phyloP scores from a whole-genome alignment of 2,113 vertebrate genomes.

The Rhinopomastus cyanomelas region DNA sequence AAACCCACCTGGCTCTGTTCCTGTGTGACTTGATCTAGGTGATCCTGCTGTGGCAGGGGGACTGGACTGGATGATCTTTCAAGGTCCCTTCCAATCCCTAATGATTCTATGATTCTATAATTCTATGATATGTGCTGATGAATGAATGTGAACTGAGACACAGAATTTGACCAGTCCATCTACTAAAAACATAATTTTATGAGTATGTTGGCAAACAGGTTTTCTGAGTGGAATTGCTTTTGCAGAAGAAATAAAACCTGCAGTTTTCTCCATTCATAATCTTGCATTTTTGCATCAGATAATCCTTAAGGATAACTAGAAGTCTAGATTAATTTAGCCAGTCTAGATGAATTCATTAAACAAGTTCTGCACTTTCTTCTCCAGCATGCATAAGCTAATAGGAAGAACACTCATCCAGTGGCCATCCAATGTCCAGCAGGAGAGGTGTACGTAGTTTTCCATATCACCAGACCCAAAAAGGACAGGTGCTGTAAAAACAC shows the following conservation, averaged over 20 bases:
- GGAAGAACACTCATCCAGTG: not conserved
- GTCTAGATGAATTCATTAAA: not conserved
- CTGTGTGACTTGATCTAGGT: too few relatives aligned
- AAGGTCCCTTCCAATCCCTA: too few relatives aligned
- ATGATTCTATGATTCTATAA: too few relatives aligned
- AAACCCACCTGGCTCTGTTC: too few relatives aligned
- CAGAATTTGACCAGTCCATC: not conserved
- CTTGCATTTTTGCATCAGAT: not conserved
- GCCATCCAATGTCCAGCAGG: not conserved
- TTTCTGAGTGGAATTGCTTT: not conserved
- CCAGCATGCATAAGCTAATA: not conserved
- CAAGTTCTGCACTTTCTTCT: not conserved
- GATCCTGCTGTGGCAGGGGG: too few relatives aligned
- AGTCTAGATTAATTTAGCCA: not conserved
- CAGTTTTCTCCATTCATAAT: not conserved
- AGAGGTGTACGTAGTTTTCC: not conserved
- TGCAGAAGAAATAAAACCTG: not conserved
- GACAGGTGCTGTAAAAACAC: not conserved
- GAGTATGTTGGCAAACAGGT: not conserved
- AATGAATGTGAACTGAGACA: not conserved
- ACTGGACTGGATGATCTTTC: too few relatives aligned
- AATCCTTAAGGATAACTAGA: not conserved
- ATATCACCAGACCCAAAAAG: not conserved
- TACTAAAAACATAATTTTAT: not conserved
- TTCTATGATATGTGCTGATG: not conserved